Conservation (phyloP, 2,113 vertebrate genomes). For the Epinephelus cyanopodus region DNA sequence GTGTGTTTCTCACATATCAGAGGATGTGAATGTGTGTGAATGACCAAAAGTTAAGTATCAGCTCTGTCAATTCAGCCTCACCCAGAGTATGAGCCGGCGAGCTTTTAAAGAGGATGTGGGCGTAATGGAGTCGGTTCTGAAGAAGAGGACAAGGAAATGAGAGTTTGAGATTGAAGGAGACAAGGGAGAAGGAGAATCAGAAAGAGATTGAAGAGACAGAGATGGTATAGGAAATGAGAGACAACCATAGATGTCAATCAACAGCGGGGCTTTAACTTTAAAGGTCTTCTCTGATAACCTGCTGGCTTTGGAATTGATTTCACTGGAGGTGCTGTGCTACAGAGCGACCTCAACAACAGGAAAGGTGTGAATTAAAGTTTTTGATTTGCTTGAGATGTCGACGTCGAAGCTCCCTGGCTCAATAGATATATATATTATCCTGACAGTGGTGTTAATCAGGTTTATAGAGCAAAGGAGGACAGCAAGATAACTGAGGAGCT, state of each 20-base stretch:
- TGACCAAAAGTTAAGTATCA: constrained; percentile 31
- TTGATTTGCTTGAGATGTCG: neutral
- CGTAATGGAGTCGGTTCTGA: constrained; percentile 46
- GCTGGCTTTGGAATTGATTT: neutral
- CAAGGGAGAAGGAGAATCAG: neutral
- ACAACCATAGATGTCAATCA: neutral
- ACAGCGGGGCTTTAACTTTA: neutral
- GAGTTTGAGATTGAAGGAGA: neutral
- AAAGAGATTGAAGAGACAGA: neutral
- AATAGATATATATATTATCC: neutral
- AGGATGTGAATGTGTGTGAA: neutral
- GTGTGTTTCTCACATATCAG: neutral
- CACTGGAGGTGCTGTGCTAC: neutral
- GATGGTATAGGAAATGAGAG: neutral
- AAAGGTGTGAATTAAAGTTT: neutral
- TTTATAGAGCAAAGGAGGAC: constrained; percentile 27
- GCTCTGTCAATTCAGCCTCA: neutral
- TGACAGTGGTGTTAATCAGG: constrained; percentile 9
- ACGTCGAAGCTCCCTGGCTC: neutral
- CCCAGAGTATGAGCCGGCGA: neutral
- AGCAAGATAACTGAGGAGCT: constrained; percentile 17
- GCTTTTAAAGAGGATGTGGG: constrained; percentile 47
- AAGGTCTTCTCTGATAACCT: neutral
- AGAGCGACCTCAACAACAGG: constrained; percentile 2
- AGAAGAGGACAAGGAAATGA: constrained; percentile 7